phyloP scores from a whole-genome alignment of 2,888 invertebrate species.

The Mayetiola destructor region DNA sequence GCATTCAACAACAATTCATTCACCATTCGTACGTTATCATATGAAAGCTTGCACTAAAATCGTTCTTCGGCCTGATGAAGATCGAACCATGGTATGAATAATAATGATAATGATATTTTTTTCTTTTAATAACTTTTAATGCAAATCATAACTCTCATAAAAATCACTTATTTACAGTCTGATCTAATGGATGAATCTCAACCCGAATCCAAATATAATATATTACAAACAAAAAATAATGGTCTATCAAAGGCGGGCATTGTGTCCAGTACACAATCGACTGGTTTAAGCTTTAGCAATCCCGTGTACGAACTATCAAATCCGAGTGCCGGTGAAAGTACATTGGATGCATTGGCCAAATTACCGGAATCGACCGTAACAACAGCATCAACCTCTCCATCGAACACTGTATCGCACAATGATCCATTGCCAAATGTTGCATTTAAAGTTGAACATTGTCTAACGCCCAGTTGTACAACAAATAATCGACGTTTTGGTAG shows the following conservation, averaged over 20 bases:
- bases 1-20: conserved; percentile 61
- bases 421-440: conserved; percentile 26
- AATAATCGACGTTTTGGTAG: conserved; percentile 28
- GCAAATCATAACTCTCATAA: not conserved
- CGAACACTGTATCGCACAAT: not conserved
- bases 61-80: conserved; percentile 71
- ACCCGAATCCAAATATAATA: not conserved
- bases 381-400: not conserved
- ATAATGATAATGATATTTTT: no score
- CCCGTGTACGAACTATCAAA: conserved; percentile 68
- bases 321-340: conserved; percentile 39
- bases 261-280: conserved; percentile 37
- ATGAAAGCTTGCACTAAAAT: conserved; percentile 64
- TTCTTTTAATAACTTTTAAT: no score
- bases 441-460: conserved; percentile 34
- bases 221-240: not conserved
- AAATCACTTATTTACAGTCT: conserved; percentile 15
- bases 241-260: not conserved
- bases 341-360: conserved; percentile 32
- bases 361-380: conserved; percentile 24
- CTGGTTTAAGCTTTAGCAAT: conserved; percentile 65
- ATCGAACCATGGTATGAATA: conserved; percentile 31
- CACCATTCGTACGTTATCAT: conserved; percentile 73
- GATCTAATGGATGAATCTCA: conserved; percentile 13
- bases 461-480: conserved; percentile 31